These are phyloP conservation scores for Ptyas mucosa DNA, from an alignment of 2,113 vertebrate genomes.

Conservation along the genomic window DNA sequence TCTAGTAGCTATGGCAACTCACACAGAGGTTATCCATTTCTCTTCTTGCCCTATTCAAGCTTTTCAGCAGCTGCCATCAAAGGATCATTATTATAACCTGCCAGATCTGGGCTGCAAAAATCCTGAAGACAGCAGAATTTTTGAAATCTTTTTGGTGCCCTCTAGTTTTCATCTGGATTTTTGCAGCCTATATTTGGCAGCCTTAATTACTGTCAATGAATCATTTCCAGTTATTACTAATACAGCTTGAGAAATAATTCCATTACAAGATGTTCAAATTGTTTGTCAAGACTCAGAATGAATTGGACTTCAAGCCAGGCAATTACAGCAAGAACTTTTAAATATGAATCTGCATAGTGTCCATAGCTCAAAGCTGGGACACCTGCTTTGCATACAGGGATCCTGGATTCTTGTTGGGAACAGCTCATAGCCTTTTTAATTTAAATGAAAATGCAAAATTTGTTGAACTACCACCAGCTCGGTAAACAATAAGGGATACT, in stretches of 20 bases:
- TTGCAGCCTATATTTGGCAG: neutral
- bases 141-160: neutral
- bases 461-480: neutral
- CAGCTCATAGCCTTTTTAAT: neutral
- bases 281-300: accelerated
- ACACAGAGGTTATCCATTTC: neutral
- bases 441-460: neutral
- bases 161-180: neutral
- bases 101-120: neutral
- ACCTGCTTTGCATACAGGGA: neutral
- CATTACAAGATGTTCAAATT: neutral
- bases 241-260: neutral
- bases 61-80: neutral
- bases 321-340: neutral
- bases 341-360: neutral
- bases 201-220: neutral
- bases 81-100: neutral
- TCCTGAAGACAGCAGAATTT: neutral
- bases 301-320: neutral
- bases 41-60: neutral
- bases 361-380: neutral
- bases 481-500: neutral
- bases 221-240: neutral
- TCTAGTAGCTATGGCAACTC: constrained; percentile 46
- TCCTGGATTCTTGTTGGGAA: neutral